Conservation (phyloP, 2,113 vertebrate genomes). For the Siniperca chuatsi region DNA sequence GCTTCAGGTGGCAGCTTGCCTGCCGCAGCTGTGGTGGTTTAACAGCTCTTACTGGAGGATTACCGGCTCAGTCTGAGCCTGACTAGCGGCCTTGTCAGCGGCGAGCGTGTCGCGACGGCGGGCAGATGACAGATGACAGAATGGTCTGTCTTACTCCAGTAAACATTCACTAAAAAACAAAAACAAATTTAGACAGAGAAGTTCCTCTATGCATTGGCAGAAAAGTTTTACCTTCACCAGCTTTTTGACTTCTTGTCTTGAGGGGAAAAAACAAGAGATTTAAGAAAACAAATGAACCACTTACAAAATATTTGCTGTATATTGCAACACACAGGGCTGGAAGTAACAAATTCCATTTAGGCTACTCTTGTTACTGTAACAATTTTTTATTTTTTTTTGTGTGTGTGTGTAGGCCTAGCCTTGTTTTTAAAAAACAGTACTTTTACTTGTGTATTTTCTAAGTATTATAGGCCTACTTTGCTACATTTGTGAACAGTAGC, state of each 20-base stretch:
- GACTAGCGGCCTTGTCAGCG: constrained; percentile 51
- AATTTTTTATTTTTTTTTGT: too few species aligned
- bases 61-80: constrained; percentile 63
- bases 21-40: constrained; percentile 75
- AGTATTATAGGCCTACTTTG: too few species aligned
- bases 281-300: not conserved
- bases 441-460: too few species aligned
- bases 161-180: constrained; percentile 50
- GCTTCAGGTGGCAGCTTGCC: constrained; percentile 74
- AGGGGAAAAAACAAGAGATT: not conserved
- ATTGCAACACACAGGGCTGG: too few species aligned
- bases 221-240: constrained; percentile 41
- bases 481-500: too few species aligned
- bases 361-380: too few species aligned
- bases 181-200: constrained; percentile 18
- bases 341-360: too few species aligned
- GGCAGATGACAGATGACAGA: constrained; percentile 61
- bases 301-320: not conserved
- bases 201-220: not conserved
- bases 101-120: constrained; percentile 16
- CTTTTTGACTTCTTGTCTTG: constrained; percentile 18
- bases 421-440: too few species aligned
- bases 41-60: constrained; percentile 72
- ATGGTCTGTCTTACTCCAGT: constrained; percentile 48
- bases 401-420: too few species aligned